Conservation (phyloP, 2,888 invertebrate species). For the Lymantria monacha region DNA sequence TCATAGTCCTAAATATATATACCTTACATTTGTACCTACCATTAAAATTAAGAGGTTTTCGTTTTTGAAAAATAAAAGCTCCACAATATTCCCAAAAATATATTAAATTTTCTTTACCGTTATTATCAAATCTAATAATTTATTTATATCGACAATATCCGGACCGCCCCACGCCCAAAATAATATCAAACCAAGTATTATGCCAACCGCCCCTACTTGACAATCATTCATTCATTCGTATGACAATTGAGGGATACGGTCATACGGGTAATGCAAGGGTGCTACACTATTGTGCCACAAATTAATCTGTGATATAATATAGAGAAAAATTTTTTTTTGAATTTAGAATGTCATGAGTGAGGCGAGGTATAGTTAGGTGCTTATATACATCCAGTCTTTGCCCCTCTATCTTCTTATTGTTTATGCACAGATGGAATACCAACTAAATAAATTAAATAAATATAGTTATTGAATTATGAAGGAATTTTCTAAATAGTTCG, state of each 20-base stretch:
- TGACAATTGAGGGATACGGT: slow-evolving; percentile 27
- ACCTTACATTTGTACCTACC: no score
- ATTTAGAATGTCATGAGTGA: not conserved
- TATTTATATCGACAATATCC: slow-evolving; percentile 35
- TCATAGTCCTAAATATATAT: no score
- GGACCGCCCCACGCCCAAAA: slow-evolving; percentile 31
- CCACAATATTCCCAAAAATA: no score
- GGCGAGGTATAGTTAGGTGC: not conserved
- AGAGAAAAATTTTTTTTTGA: not conserved
- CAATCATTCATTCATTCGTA: slow-evolving; percentile 38
- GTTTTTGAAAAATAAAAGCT: no score
- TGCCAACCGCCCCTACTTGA: slow-evolving; percentile 29
- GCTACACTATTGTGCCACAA: slow-evolving; percentile 43
- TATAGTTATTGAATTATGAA: no score
- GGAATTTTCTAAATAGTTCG: no score
- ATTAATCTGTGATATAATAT: slow-evolving; percentile 33
- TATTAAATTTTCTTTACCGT: no score
- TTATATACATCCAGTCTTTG: no score
- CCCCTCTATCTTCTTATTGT: no score
- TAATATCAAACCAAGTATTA: slow-evolving; percentile 9
- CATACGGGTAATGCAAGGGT: slow-evolving; percentile 38
- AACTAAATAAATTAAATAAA: no score
- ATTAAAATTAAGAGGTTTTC: no score
- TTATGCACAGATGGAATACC: no score
- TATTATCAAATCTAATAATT: slow-evolving; percentile 16